Base-by-base conservation (phyloP, 2,888 invertebrate species). In the Oithona nana region DNA sequence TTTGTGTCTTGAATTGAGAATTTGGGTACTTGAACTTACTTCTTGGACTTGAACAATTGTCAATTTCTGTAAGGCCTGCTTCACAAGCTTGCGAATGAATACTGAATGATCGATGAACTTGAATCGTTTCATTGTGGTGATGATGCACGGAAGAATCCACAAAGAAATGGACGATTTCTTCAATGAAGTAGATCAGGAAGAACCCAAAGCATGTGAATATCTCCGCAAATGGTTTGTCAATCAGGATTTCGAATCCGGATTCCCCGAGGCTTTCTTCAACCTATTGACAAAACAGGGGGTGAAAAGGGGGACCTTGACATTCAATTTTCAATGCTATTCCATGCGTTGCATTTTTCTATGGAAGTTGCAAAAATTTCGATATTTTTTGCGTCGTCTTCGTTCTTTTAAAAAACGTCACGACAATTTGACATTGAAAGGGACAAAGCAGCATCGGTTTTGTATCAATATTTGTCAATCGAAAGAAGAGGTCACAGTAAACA, bases 131-230 rank as follows among this genome's bases (percentile, higher is more conserved):
- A 51, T 51, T 8, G 20, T 51, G 51, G 54, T 54, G 54, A 54
- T 54, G 54, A 11, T 4, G 22, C 6, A 20, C 24, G 2, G 54
- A 54, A 26, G 24, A 54, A 3, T 20, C 54, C 3, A 87, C 75
- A 70, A 39, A 39, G 56, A 79, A 70, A 69, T 87, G 86, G 1
- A 86, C 83, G 57, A 82, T 67, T 69, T 88, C 86, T 68, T 88
- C 88, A n/a, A 87, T 80, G 8, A 86, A 74, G 70, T 83, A 85
- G 80, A 86, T 84, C 28, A 80, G 73, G 72, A 85, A 84, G 73
- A 85, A 86, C 1, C 85, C 85, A 54, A 26, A 20, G 11, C 54
- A 54, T 16, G 26, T 20, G 3, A 54, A 54, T 24, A 54, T 54
- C 26, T 54, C 54, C 3, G 54, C 54, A 20, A 54, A 20, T 24